Evolutionary conservation across 2,113 vertebrate species (phyloP).

Genomic region (Mobula hypostoma): DNA sequence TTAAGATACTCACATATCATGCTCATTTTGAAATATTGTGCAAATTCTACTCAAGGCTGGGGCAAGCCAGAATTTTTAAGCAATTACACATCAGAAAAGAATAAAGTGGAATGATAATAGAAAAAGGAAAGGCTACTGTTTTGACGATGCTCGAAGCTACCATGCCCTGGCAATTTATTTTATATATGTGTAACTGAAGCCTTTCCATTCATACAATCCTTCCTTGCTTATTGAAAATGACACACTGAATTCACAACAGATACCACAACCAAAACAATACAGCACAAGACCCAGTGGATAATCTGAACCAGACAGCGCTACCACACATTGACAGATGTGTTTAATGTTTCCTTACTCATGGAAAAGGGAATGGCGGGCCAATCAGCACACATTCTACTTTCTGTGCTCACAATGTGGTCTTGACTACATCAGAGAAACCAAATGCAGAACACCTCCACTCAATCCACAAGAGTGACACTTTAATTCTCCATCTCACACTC

Average conservation of each 20-base stretch:
- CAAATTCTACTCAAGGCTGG: not conserved
- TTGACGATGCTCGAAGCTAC: not conserved
- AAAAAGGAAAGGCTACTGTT: not conserved
- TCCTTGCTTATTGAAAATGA: slow-evolving; percentile 19
- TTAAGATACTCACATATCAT: not conserved
- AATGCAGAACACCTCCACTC: no score
- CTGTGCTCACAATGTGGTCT: not conserved
- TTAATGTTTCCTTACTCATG: not conserved
- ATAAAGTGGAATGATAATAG: no score
- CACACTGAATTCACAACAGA: not conserved
- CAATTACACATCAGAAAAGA: not conserved
- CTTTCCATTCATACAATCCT: not conserved
- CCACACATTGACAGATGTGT: not conserved
- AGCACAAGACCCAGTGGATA: not conserved
- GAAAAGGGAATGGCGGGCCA: not conserved
- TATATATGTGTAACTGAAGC: not conserved
- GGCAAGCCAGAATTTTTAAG: not conserved
- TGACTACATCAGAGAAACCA: no score
- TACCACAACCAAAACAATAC: slow-evolving; percentile 3
- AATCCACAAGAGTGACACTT: no score
- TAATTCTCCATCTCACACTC: no score
- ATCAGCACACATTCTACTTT: not conserved
- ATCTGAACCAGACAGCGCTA: not conserved
- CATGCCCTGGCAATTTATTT: not conserved
- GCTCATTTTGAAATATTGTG: not conserved